Conservation (phyloP, 2,113 vertebrate species). For the Poeciliopsis turrubarensis region DNA sequence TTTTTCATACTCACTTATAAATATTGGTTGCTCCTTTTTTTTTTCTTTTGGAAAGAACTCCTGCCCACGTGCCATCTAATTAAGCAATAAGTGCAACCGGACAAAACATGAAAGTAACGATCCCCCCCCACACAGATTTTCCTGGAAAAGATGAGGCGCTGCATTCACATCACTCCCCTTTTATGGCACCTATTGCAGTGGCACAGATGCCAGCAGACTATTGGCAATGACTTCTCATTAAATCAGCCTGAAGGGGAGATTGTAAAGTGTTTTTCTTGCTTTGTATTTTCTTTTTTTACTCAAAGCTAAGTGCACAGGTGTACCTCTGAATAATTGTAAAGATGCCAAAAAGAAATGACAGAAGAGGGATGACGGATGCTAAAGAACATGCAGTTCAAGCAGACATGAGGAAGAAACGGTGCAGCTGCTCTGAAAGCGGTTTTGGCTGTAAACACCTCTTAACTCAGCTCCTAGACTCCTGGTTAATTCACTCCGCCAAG, state of each 20-base stretch:
- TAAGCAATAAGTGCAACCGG: conserved; percentile 81
- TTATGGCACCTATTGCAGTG: conserved; percentile 45
- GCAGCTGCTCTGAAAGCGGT: conserved; percentile 60
- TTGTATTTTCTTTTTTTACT: conserved; percentile 51
- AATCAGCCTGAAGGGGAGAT: conserved; percentile 61
- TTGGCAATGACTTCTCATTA: conserved; percentile 55
- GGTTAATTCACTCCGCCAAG: conserved; percentile 36
- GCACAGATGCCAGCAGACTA: conserved; percentile 38
- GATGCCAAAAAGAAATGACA: conserved; percentile 49
- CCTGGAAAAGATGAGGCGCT: conserved; percentile 68
- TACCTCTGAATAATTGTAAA: conserved; percentile 69
- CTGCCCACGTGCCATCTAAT: conserved; percentile 78
- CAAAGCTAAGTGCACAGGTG: conserved; percentile 61
- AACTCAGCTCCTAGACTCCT: conserved; percentile 39
- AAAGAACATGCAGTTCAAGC: conserved; percentile 51
- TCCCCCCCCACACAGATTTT: conserved; percentile 44
- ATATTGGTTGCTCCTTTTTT: conserved; percentile 32
- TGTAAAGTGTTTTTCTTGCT: conserved; percentile 60
- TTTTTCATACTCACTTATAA: conserved; percentile 42
- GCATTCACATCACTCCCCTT: conserved; percentile 71
- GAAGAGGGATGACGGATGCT: conserved; percentile 39
- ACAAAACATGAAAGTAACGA: conserved; percentile 51
- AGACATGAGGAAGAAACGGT: conserved; percentile 48
- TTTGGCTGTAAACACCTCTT: conserved; percentile 14
- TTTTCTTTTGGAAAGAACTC: conserved; percentile 59